Conservation (phyloP, 2,888 invertebrate species). For the Omphaloscelis lunosa region DNA sequence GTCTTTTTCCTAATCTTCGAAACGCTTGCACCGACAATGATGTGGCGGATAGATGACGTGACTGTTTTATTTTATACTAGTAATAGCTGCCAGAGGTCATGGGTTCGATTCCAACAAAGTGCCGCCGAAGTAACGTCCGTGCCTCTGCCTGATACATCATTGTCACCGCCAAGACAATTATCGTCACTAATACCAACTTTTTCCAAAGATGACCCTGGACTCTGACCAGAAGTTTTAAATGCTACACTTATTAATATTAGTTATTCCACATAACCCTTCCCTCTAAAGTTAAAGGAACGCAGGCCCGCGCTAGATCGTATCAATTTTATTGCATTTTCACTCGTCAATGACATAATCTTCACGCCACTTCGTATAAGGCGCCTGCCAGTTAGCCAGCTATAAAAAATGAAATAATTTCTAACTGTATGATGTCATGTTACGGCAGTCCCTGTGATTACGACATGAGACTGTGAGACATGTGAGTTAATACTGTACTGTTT, state of each 20-base stretch:
- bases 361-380: constrained; percentile 62
- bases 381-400: constrained; percentile 52
- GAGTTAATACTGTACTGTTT: constrained; percentile 36
- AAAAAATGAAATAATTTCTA: constrained; percentile 68
- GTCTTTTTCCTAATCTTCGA: no score
- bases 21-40: no score
- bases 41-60: no score
- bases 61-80: no score
- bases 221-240: no score
- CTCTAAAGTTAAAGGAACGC: constrained; percentile 16
- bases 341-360: constrained; percentile 75
- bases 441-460: constrained; percentile 37
- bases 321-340: constrained; percentile 79
- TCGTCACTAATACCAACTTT: no score
- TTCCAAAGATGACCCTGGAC: no score
- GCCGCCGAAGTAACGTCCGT: no score
- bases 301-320: constrained; percentile 59
- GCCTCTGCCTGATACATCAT: no score
- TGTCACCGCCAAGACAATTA: no score
- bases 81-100: no score
- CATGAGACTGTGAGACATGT: constrained; percentile 15
- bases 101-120: no score
- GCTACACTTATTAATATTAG: background rate
- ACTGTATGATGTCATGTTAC: constrained; percentile 62
- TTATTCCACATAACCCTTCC: background rate